Evolutionary conservation across 2,113 vertebrate species (phyloP).

Genomic region (Pholis gunnellus): DNA sequence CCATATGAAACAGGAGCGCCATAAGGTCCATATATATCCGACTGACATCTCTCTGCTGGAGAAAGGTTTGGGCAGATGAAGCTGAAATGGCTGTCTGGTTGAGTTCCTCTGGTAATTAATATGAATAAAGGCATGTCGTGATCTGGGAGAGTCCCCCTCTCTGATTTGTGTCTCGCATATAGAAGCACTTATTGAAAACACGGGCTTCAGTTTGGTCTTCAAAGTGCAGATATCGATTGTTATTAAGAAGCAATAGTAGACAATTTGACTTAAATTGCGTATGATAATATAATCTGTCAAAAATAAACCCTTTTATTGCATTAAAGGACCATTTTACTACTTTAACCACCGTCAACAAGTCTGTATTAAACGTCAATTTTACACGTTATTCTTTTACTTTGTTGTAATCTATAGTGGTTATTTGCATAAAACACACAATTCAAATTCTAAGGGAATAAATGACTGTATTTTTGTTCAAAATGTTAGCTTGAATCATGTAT

Average conservation of each 20-base stretch:
- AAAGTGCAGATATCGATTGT: neutral
- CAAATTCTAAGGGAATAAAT: too few species aligned
- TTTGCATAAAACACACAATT: too few species aligned
- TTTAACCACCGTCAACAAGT: too few species aligned
- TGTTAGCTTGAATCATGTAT: too few species aligned
- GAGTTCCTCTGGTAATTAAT: neutral
- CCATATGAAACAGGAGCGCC: neutral
- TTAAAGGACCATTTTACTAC: too few species aligned
- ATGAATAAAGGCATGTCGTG: neutral
- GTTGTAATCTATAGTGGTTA: too few species aligned
- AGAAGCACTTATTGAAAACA: neutral
- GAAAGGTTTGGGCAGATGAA: neutral
- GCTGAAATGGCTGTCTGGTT: neutral
- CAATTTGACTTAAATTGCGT: neutral
- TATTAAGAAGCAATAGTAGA: neutral
- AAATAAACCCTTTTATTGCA: too few species aligned
- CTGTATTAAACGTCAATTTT: too few species aligned
- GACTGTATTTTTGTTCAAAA: too few species aligned
- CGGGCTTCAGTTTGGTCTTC: neutral
- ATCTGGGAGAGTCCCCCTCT: neutral
- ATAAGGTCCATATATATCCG: neutral
- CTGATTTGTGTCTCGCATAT: too few species aligned
- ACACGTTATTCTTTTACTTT: too few species aligned
- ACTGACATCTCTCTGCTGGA: neutral
- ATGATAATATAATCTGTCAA: too few species aligned